Base-by-base conservation (phyloP, 2,113 vertebrate species). In the Syngnathus floridae region DNA sequence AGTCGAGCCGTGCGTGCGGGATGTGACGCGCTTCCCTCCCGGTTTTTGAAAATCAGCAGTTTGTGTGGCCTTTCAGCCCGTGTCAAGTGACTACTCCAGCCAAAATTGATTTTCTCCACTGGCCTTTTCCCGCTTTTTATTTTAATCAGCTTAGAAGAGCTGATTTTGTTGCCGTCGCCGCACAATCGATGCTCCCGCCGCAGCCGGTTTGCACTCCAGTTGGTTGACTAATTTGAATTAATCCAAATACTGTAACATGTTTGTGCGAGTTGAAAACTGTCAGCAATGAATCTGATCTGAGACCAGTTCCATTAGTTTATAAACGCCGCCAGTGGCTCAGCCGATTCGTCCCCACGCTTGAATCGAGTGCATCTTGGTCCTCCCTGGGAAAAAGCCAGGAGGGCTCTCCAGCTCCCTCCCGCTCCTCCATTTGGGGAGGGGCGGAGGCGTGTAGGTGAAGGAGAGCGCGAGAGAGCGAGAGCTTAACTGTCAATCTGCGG, bases 61-160 rank as follows among this genome's bases (percentile, higher is more conserved):
- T 78, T 74, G 60, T 57, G 73, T 70, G 75, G 68, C 76, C 72
- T 65, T 76, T 68, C 72, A 67, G 72, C 51, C 69, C 54, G 48
- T 71, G 52, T 78, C 74, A 79, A 81, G 75, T 68, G 76, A 72
- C 74, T 78, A 62, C 70, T 71, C 70, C 48, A 59, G 73, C 60
- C 69, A 79, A 31, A 77, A 87, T 82, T 63, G 83, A 87, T 87
- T 88, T 83, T 79, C 76, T 73, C 80, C 73, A 52, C 69, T 67
- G 78, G 71, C 56, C 64, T 78, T 81, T 82, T 82, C 76, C 80
- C 13, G 7, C 2, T 43, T 61, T 9, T 61, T 26, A 26, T 60
- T 61, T 83, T 61, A 70, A 78, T 62, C 67, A 55, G 72, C 70
- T 71, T 43, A 79, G 68, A 76, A 76, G 84, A 79, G 77, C 70